Evolutionary conservation across 2,888 invertebrate genomes (phyloP), one percentile per base, ranked within the genome.

Genomic region (Ichneumoninae sp.): DNA sequence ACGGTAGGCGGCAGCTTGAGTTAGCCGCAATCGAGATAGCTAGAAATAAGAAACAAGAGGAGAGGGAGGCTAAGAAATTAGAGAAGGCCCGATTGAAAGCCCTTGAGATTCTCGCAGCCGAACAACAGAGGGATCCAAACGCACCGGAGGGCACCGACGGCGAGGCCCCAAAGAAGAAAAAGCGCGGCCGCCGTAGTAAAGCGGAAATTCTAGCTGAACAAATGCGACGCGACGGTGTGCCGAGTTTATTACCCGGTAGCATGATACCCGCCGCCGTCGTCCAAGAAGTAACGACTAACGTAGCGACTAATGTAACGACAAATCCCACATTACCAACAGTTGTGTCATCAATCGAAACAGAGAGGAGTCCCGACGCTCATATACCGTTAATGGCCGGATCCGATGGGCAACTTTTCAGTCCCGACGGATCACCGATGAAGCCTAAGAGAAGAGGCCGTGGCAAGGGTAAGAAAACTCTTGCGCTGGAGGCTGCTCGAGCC

Each of bases 1-100:
- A 95, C 65, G 95, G 95, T 0, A 94, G 95, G 47, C 94, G 95
- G 19, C 95, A 95, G 87, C 89, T 95, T 4, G 94, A 95, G 83
- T 85, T 95, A 36, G 94, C 94, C 0, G 94, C 94, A 0, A 92
- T 93, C 40, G 93, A 93, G 84, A 93, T 93, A 80, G 91, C 91
- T 40, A 94, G 91, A 78, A 90, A 83, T 87, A 94, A 91, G 87
- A 92, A 92, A 79, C 93, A 92, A 84, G 93, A 92, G 86, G 93
- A 92, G 80, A 90, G 91, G 16, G 93, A 91, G 86, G 93, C 91
- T 6, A 93, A 91, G 81, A 93, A 91, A 85, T 84, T 92, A 80
- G 94, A 92, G 74, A 93, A 92, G 76, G 93, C 92, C 0, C 89
- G 93, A 13, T 84, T 90, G n/a, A 93, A 93, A 71, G 93, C 93